phyloP scores from a whole-genome alignment of 2,888 invertebrate genomes.

The Cremastinae sp. region DNA sequence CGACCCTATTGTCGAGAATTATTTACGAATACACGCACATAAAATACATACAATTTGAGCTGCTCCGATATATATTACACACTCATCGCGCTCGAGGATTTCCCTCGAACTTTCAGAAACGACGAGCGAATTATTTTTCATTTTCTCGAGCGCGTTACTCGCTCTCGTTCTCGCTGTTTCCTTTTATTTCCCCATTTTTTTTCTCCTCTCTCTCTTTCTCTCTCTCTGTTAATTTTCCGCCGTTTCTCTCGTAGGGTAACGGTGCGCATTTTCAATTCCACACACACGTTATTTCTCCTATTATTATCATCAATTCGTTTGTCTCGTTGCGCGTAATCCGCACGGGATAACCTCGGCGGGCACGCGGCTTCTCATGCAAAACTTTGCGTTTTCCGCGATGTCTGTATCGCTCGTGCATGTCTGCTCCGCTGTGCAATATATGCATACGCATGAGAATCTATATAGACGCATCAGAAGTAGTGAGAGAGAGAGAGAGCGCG shows the following conservation, averaged over 20 bases:
- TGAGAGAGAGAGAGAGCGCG: no score
- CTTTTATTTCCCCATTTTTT: not conserved
- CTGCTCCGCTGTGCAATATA: not conserved
- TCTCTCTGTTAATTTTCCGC: not conserved
- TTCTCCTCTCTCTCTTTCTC: not conserved
- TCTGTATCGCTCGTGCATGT: not conserved
- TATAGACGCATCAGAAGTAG: not conserved
- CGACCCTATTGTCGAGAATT: constrained; percentile 36
- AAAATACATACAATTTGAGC: constrained; percentile 4
- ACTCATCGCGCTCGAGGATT: constrained; percentile 4
- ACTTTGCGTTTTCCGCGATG: not conserved
- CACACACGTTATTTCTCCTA: not conserved
- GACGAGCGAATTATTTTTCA: constrained; percentile 23
- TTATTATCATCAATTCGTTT: constrained; percentile 4
- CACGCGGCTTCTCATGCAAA: not conserved
- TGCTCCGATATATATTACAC: constrained; percentile 8
- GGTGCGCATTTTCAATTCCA: constrained; percentile 2
- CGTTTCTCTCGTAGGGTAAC: not conserved
- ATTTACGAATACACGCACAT: not conserved
- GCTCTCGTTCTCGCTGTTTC: not conserved
- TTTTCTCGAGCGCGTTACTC: constrained; percentile 16
- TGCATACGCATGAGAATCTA: constrained; percentile 29
- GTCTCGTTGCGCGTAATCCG: not conserved
- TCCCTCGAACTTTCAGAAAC: constrained; percentile 14
- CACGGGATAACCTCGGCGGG: no score